Base-by-base conservation (phyloP, 2,888 invertebrate species). In the Stictocephala bisonia region DNA sequence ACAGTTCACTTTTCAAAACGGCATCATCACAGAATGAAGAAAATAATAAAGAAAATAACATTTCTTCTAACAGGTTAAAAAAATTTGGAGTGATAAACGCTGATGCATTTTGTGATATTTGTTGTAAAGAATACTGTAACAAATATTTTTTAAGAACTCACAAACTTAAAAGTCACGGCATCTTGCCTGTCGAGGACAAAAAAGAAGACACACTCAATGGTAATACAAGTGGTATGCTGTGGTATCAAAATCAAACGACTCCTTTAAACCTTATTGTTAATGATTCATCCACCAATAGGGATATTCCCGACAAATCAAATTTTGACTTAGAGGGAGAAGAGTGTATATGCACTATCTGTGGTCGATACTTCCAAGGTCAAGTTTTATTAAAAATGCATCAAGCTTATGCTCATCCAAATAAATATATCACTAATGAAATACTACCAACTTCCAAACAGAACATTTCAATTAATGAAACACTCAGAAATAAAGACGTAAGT, bases 61-160 rank as follows among this genome's bases (percentile, higher is more conserved):
- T 69, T 35, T 69, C 69, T 53, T 53, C 69, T n/a, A 41, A 26
- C n/a, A 48, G 69, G 60, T 26, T 69, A 15, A 73, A 69, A 24
- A 73, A 73, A 56, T 29, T 69, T 26, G 68, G 68, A 15, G 50
- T 69, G 41, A 50, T 73, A 27, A 73, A 73, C 20, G 50, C 58
- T n/a, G 73, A 73, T 81, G 94, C 95, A 15, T 96, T 94, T 83
- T 96, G 96, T 84, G 95, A 96, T 84, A 90, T 96, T 74, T 96
- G 96, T 84, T 93, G 94, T 84, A 95, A 95, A 83, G 95, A 96
- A 84, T 96, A 95, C 82, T 94, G 93, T 83, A 96, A 95, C 83
- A 95, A 95, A 84, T 95, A 95, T 83, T 96, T 96, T 82, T 86
- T 97, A 56, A 88, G 94, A 71, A 95, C 95, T 68, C 97, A 98